Evolutionary conservation across 2,113 vertebrate species (phyloP).

Genomic region (Orientallactaga bullata): DNA sequence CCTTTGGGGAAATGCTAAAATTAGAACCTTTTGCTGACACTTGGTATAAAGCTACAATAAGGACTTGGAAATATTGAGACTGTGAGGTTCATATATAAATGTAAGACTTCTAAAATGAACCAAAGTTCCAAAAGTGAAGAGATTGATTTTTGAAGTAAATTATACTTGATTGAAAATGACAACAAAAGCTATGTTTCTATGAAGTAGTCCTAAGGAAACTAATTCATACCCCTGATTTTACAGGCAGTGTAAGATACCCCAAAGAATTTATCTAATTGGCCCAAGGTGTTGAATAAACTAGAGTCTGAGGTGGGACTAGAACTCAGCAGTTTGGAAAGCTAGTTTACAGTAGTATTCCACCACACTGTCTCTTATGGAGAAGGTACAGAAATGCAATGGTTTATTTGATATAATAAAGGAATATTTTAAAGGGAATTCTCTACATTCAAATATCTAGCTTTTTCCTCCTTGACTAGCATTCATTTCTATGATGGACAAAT

Average conservation of each 20-base stretch:
- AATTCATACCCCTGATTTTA: neutral
- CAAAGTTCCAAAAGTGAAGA: conserved; percentile 38
- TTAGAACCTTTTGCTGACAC: conserved; percentile 52
- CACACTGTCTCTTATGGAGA: neutral
- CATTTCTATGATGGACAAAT: neutral
- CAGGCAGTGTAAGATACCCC: neutral
- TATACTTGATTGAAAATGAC: conserved; percentile 64
- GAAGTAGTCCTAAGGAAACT: neutral
- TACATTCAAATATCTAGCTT: neutral
- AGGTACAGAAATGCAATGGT: neutral
- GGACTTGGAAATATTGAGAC: conserved; percentile 5
- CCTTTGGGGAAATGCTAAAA: conserved; percentile 72
- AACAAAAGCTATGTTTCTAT: conserved; percentile 28
- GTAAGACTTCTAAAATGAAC: conserved; percentile 52
- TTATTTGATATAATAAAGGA: neutral
- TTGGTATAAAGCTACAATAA: conserved; percentile 56
- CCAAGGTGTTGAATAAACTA: neutral
- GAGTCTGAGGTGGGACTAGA: neutral
- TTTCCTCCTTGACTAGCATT: neutral
- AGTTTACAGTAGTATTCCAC: neutral
- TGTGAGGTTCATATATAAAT: conserved; percentile 11
- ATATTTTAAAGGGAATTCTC: neutral
- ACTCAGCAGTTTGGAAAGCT: neutral
- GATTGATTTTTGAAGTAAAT: conserved; percentile 57
- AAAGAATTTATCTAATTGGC: neutral